Evolutionary conservation across 2,797 vertebrate species (phyloP).

Genomic region (Catamblyrhynchus diadema): DNA sequence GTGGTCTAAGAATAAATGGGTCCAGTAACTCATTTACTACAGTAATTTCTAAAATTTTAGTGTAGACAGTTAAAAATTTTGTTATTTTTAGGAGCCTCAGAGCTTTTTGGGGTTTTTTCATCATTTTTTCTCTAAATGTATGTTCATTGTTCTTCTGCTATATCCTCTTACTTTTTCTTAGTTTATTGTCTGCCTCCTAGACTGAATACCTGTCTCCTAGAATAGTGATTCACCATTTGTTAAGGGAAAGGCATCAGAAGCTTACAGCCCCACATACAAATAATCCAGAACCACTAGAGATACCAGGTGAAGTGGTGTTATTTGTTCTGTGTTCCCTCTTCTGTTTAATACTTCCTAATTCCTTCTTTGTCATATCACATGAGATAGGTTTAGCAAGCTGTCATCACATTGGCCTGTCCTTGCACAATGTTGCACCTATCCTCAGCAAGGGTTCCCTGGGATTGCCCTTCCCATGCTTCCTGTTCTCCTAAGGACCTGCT

Average conservation of each 20-base stretch:
- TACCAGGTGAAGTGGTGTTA: background rate
- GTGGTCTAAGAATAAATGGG: background rate
- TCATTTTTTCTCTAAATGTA: background rate
- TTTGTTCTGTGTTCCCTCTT: background rate
- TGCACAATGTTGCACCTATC: background rate
- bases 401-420: background rate
- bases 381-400: background rate
- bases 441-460: background rate
- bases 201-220: background rate
- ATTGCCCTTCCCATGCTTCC: background rate
- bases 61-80: background rate
- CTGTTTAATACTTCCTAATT: background rate
- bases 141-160: background rate
- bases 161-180: background rate
- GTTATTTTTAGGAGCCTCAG: background rate
- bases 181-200: background rate
- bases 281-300: background rate
- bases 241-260: background rate
- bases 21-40: background rate
- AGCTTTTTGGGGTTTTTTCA: background rate
- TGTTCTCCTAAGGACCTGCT: background rate
- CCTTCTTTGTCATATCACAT: background rate
- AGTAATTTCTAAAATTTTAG: background rate
- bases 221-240: background rate
- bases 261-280: background rate